phyloP scores from a whole-genome alignment of 2,797 vertebrate genomes.

The Synaphobranchus kaupii region DNA sequence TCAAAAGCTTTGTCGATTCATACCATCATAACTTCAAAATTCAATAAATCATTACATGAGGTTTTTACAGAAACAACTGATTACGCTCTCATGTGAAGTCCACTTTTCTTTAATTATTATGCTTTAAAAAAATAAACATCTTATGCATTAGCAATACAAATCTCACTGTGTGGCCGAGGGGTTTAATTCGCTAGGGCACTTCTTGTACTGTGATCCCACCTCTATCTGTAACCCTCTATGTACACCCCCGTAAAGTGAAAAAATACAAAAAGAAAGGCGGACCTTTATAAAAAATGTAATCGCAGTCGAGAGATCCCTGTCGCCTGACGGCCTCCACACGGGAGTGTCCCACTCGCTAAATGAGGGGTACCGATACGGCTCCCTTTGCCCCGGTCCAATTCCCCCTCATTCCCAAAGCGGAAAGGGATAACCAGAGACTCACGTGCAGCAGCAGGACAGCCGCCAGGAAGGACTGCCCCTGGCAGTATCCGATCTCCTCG shows the following conservation, averaged over 20 bases:
- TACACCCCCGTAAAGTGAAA: no score
- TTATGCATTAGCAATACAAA: background rate
- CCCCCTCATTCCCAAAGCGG: background rate
- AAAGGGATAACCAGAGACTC: constrained; percentile 66
- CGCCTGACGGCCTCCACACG: background rate
- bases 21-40: background rate
- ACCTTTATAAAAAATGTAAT: background rate
- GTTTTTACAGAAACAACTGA: background rate
- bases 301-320: background rate
- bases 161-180: background rate
- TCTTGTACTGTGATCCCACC: background rate
- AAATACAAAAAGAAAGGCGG: no score
- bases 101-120: background rate
- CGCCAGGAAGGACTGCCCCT: constrained; percentile 96
- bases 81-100: background rate
- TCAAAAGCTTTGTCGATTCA: background rate
- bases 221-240: background rate
- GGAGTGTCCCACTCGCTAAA: background rate
- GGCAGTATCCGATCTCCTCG: constrained; percentile 96
- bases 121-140: background rate
- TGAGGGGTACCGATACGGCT: background rate
- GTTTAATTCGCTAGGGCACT: background rate
- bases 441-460: constrained; percentile 95
- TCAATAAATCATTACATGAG: background rate
- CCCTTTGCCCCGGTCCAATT: no score